Conservation (phyloP, 2,888 invertebrate genomes). For the Ennomos fuscantarius region DNA sequence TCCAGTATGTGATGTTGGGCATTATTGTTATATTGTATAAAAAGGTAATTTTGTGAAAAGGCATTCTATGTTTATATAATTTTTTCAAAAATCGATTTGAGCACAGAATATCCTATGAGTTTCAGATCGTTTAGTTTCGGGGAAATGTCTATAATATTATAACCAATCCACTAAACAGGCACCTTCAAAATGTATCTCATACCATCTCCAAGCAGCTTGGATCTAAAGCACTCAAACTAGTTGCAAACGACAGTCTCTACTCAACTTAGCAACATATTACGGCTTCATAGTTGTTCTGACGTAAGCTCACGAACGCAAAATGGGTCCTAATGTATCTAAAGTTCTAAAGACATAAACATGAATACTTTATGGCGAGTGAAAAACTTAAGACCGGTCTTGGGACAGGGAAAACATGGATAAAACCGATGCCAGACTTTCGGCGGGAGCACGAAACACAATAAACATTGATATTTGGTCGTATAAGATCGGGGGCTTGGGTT, state of each 20-base stretch:
- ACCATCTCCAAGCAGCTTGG: neutral
- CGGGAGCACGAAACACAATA: constrained; percentile 50
- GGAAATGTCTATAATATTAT: too few species aligned
- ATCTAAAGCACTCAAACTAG: constrained; percentile 15
- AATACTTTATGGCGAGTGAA: constrained; percentile 39
- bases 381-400: constrained; percentile 31
- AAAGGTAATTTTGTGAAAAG: too few species aligned
- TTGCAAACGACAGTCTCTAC: constrained; percentile 11
- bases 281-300: constrained; percentile 23
- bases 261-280: constrained; percentile 5
- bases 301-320: constrained; percentile 29
- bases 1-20: too few species aligned
- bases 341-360: constrained; percentile 35
- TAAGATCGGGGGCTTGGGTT: constrained; percentile 53
- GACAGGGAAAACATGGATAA: constrained; percentile 10
- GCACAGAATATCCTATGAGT: too few species aligned
- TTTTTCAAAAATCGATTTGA: too few species aligned
- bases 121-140: too few species aligned
- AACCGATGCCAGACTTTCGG: constrained; percentile 14
- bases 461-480: constrained; percentile 67
- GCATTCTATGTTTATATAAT: too few species aligned
- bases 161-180: too few species aligned
- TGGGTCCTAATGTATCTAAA: constrained; percentile 32
- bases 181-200: too few species aligned
- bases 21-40: too few species aligned